Conservation (phyloP, 1,140 invertebrate species). For the Drosophila quadrilineata region DNA sequence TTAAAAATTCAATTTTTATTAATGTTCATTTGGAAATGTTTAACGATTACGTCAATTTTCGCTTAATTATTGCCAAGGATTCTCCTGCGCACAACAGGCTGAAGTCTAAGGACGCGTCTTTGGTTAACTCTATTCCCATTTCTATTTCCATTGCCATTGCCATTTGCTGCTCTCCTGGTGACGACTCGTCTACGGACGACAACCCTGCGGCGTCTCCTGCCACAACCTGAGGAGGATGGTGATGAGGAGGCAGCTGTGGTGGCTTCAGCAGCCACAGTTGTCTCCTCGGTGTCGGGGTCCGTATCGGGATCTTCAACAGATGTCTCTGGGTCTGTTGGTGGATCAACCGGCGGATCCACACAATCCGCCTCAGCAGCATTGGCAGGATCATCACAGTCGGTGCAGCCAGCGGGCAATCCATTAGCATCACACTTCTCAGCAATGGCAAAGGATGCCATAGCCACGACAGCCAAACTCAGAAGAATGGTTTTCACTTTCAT, state of each 20-base stretch:
- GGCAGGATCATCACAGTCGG: neutral
- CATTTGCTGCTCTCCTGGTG: too few relatives aligned
- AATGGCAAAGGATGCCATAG: constrained; percentile 1
- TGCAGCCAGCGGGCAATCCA: constrained; percentile 3
- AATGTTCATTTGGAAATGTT: too few relatives aligned
- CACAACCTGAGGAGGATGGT: too few relatives aligned
- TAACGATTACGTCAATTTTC: too few relatives aligned
- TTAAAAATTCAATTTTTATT: too few relatives aligned
- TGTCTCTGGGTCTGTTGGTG: neutral
- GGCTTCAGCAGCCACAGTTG: neutral
- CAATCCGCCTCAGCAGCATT: constrained; percentile 12
- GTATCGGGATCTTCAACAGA: neutral
- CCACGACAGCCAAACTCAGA: constrained; percentile 2
- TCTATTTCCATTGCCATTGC: too few relatives aligned
- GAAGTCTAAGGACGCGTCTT: too few relatives aligned
- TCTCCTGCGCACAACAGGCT: too few relatives aligned
- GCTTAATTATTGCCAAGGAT: too few relatives aligned
- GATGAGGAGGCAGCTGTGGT: neutral
- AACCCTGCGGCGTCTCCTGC: too few relatives aligned
- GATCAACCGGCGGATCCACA: neutral
- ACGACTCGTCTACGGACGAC: too few relatives aligned
- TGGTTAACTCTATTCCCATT: too few relatives aligned
- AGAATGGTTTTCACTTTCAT: constrained; percentile 11
- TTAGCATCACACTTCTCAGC: neutral
- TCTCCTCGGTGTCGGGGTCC: neutral